A percentile compares a stretch with the other conserved stretches of the same genome.
These are phyloP conservation scores for Podarcis cretensis DNA, from an alignment of 2,113 vertebrate species.

Conservation along the genomic window DNA sequence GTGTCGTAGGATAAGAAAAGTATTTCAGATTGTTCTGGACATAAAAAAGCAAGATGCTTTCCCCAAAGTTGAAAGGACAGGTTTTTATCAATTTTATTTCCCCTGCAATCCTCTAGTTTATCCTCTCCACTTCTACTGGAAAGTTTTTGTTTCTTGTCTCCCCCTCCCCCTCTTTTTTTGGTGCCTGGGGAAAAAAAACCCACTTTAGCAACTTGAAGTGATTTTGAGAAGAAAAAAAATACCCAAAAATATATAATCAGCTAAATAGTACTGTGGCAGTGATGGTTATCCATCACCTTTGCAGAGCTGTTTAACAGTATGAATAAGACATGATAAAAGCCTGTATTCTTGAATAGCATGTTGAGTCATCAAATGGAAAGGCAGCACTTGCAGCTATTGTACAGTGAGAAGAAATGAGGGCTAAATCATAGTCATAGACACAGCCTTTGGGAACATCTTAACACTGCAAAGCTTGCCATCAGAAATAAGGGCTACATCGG, in stretches of 20 bases:
- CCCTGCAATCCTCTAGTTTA: neutral
- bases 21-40: conserved; percentile 41
- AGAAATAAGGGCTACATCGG: neutral
- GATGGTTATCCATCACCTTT: neutral
- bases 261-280: neutral
- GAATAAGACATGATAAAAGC: conserved; percentile 17
- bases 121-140: conserved; percentile 4
- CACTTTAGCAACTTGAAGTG: neutral
- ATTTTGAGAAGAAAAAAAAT: neutral
- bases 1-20: neutral
- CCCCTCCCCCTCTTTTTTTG: too few species aligned
- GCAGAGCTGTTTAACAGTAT: neutral
- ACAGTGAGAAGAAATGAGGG: neutral
- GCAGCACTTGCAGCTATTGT: neutral
- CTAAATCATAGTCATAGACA: neutral
- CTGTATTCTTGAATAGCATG: neutral
- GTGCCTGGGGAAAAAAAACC: neutral
- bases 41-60: conserved; percentile 28
- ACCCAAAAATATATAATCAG: too few species aligned
- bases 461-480: neutral
- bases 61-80: neutral
- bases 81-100: conserved; percentile 30
- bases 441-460: neutral
- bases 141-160: neutral
- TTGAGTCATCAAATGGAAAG: neutral